phyloP scores from a whole-genome alignment of 2,113 vertebrate species.

The Philantomba maxwellii region DNA sequence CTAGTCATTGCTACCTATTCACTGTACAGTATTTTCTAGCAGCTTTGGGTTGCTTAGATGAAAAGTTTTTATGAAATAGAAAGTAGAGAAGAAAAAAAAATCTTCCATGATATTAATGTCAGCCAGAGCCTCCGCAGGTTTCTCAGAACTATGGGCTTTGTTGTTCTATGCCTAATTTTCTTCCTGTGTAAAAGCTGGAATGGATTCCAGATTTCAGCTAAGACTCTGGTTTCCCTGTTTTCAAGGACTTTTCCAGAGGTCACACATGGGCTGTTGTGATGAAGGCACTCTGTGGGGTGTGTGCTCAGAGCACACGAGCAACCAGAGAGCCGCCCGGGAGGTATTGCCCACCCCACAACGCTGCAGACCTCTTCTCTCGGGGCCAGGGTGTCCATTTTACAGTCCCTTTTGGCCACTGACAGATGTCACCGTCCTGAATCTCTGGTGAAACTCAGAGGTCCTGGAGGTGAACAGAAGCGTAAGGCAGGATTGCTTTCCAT shows the following conservation, averaged over 20 bases:
- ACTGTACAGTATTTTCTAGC: conserved; percentile 1
- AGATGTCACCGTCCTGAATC: neutral
- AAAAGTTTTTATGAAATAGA: conserved; percentile 54
- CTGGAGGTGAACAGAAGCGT: neutral
- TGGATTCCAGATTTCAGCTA: conserved; percentile 71
- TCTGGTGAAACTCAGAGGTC: neutral
- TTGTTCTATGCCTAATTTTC: conserved; percentile 71
- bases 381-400: neutral
- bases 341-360: neutral
- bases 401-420: neutral
- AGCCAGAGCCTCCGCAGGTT: conserved; percentile 62
- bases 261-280: conserved; percentile 63
- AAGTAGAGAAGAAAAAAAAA: conserved; percentile 1
- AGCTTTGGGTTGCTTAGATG: conserved; percentile 24
- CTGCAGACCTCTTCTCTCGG: neutral
- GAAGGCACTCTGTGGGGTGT: neutral
- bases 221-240: conserved; percentile 70
- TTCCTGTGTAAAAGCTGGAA: conserved; percentile 68
- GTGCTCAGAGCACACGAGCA: neutral
- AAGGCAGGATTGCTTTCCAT: neutral
- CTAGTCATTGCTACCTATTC: neutral
- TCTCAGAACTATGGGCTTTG: conserved; percentile 60
- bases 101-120: conserved; percentile 44
- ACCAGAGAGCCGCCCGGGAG: conserved; percentile 29
- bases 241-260: conserved; percentile 63